Evolutionary conservation across 2,113 vertebrate genomes (phyloP).

Genomic region (Macaca mulatta): DNA sequence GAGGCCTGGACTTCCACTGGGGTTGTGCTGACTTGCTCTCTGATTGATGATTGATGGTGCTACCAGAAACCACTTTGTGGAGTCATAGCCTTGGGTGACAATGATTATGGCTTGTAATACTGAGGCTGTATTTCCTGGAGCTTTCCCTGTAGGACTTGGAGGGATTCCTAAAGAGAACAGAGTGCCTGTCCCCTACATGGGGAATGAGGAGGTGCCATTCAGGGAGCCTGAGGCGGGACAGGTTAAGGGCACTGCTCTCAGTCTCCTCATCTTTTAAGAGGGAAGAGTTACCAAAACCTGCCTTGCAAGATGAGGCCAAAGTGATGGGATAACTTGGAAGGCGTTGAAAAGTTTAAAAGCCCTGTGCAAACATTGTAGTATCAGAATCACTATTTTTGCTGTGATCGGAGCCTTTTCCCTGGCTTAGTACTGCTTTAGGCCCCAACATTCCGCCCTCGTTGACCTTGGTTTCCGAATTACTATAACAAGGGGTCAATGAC

Average conservation of each 20-base stretch:
- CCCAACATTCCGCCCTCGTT: neutral
- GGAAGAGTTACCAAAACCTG: neutral
- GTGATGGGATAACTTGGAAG: fast-evolving
- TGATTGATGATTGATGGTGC: neutral
- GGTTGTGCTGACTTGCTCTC: neutral
- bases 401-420: neutral
- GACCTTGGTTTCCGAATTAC: neutral
- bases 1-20: neutral
- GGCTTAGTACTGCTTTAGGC: neutral
- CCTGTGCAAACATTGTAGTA: neutral
- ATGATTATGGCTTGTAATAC: neutral
- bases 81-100: slow-evolving; percentile 20
- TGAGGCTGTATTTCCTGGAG: neutral
- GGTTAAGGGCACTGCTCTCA: neutral
- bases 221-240: neutral
- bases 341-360: neutral
- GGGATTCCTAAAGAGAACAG: neutral
- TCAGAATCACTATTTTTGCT: neutral
- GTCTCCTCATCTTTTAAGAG: neutral
- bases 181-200: neutral
- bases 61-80: neutral
- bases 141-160: neutral
- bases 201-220: neutral
- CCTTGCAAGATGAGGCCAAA: neutral
- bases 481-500: neutral